Evolutionary conservation across 2,797 vertebrate species (phyloP), one percentile per base, ranked within the genome.

Genomic region (Xerus rutilus): DNA sequence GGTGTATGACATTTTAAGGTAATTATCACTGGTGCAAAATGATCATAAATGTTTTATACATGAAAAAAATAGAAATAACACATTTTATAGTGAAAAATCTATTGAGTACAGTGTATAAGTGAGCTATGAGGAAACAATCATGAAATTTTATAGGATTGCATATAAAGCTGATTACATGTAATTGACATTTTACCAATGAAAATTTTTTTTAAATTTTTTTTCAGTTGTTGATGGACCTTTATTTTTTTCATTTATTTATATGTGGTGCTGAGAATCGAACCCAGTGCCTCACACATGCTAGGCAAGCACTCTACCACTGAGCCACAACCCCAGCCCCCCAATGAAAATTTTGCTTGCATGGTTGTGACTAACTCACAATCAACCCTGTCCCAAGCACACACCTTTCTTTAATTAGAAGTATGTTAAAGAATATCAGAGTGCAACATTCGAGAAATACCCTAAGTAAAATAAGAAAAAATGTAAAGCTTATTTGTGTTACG

Each of bases 301-400:
- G 39, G 39, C 39, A 39, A 39, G 39, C 39, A 39, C 39, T 39
- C 39, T 39, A 39, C 39, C 39, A 39, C 39, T 39, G 39, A 39
- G 39, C 39, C 39, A 39, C 39, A 39, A 39, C 2, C 39, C 39
- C 39, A 39, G 39, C 39, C 39, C 39, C 39, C 39, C 39, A 39
- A 39, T 39, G 7, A n/a, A 35, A 65, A 15, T 69, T 9, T 5
- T 52, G 2, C 17, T 81, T 43, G 2, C 4, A 10, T 30, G 4
- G 10, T 21, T 93, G 17, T 39, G 15, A 23, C 3, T n/a, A 52
- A 32, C 5, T 74, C 28, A 20, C 20, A 23, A 12, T 8, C 20
- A n/a, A 1, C 35, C 13, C 17, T 62, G 14, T 7, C 3, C 4
- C 23, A 10, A 2, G 1, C 14, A 10, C 1, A 14, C 21, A 28